Evolutionary conservation across 2,888 invertebrate species (phyloP).

Genomic region (Nymphalis polychloros): DNA sequence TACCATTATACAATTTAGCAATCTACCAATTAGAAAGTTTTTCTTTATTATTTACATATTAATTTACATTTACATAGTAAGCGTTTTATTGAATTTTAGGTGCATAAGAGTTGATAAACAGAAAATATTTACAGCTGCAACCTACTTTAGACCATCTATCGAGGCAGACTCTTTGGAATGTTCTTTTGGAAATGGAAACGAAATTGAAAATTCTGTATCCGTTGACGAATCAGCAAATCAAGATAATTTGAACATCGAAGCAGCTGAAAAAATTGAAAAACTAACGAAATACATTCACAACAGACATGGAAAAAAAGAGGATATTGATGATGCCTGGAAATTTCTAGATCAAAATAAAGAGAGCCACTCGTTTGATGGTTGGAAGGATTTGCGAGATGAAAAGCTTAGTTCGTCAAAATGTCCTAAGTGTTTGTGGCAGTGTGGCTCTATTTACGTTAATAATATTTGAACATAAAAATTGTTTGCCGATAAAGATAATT

Average conservation of each 20-base stretch:
- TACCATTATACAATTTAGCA: no score
- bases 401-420: conserved; percentile 46
- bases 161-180: conserved; percentile 59
- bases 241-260: conserved; percentile 47
- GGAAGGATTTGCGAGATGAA: conserved; percentile 58
- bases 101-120: conserved; percentile 68
- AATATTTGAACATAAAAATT: conserved; percentile 58
- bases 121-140: conserved; percentile 73
- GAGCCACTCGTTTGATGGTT: conserved; percentile 45
- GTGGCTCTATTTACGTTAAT: conserved; percentile 69
- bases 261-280: conserved; percentile 78
- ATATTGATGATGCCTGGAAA: conserved; percentile 65
- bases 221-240: conserved; percentile 54
- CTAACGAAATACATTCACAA: conserved; percentile 71
- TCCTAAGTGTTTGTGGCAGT: conserved; percentile 78
- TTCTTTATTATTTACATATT: not conserved
- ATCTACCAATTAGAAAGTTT: no score
- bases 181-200: conserved; percentile 60
- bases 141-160: conserved; percentile 51
- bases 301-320: conserved; percentile 46
- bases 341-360: conserved; percentile 26
- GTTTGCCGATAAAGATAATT: conserved; percentile 51
- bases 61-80: no score
- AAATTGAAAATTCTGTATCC: conserved; percentile 49
- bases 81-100: conserved; percentile 52